Conservation (phyloP, 2,797 vertebrate genomes). For the Sibirionetta formosa region DNA sequence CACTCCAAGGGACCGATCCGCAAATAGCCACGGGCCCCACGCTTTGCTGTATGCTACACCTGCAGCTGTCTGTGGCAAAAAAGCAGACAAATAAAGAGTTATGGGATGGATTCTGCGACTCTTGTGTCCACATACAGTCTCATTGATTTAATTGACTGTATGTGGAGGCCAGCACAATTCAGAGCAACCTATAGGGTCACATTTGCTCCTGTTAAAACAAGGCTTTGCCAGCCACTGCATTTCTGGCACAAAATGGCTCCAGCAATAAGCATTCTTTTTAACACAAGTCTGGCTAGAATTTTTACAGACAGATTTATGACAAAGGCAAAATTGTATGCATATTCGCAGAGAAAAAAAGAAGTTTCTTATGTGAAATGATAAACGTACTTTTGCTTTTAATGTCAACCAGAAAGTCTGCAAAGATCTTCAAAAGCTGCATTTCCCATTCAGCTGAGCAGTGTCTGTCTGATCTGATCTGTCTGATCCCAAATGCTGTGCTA, state of each 20-base stretch:
- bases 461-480: not conserved
- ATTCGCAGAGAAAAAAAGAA: not conserved
- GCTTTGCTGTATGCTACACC: fast-evolving
- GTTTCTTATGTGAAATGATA: not conserved
- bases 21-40: fast-evolving
- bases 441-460: not conserved
- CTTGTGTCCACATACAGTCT: not conserved
- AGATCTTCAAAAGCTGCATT: not conserved
- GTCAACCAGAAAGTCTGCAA: not conserved
- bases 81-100: not conserved
- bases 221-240: not conserved
- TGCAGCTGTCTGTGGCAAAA: fast-evolving
- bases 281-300: not conserved
- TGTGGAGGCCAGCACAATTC: not conserved
- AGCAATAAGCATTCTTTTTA: not conserved
- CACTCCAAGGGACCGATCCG: not conserved
- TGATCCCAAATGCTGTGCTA: not conserved
- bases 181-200: not conserved
- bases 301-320: not conserved
- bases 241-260: not conserved
- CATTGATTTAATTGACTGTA: not conserved
- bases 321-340: not conserved
- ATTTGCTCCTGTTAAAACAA: not conserved
- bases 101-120: not conserved
- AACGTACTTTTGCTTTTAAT: not conserved